A percentile compares a stretch with the other conserved stretches of the same genome.
Conservation (phyloP, 2,888 invertebrate species). For the Lamellibrachia columna region DNA sequence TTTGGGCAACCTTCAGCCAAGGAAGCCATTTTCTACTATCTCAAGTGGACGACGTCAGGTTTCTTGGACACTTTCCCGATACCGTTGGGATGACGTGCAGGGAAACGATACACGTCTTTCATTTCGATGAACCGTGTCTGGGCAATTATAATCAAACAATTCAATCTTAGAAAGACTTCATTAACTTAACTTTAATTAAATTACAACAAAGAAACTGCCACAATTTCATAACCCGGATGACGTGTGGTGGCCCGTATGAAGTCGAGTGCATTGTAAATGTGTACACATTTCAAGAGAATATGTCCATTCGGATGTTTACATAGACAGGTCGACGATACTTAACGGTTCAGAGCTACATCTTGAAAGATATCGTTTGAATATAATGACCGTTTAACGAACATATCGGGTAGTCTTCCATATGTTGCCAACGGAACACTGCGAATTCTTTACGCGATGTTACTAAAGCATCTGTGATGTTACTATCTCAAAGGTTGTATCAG, state of each 20-base stretch:
- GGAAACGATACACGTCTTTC: neutral
- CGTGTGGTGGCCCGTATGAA: neutral
- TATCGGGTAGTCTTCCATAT: neutral
- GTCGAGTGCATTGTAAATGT: neutral
- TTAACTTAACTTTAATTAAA: neutral
- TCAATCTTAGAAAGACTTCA: neutral
- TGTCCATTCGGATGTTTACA: neutral
- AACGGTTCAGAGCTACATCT: neutral
- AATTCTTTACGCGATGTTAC: neutral
- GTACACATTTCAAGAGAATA: neutral
- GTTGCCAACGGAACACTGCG: neutral
- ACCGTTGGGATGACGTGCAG: neutral
- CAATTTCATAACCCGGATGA: neutral
- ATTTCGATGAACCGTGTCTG: neutral
- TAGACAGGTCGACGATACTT: neutral
- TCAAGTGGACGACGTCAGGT: neutral
- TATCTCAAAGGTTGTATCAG: neutral
- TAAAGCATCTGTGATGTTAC: neutral
- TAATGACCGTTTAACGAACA: neutral
- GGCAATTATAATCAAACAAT: neutral
- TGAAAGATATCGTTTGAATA: neutral
- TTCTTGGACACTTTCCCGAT: neutral
- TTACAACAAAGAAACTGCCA: neutral
- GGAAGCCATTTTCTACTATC: constrained; percentile 1
- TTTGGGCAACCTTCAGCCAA: neutral